These are phyloP conservation scores for Empis stercorea DNA, from an alignment of 2,888 invertebrate genomes.

Conservation along the genomic window DNA sequence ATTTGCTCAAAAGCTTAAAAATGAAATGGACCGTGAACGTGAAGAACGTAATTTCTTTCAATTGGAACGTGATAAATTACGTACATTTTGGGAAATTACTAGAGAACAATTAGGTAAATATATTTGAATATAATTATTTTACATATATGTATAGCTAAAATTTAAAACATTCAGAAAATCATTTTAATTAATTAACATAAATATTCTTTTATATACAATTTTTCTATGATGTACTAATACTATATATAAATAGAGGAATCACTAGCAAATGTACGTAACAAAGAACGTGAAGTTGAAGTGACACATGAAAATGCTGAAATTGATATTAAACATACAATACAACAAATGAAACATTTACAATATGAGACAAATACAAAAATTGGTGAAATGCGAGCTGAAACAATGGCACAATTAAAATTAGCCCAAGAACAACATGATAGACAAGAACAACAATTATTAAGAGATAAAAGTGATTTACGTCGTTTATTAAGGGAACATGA, in stretches of 20 bases:
- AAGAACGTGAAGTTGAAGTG: conserved; percentile 80
- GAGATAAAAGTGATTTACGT: conserved; percentile 40
- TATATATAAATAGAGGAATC: conserved; percentile 31
- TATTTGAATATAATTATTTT: too few relatives aligned
- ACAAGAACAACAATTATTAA: conserved; percentile 63
- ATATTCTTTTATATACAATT: background rate
- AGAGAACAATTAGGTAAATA: conserved; percentile 72
- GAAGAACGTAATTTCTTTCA: conserved; percentile 95
- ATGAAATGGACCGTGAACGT: conserved; percentile 84
- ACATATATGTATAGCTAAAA: too few relatives aligned
- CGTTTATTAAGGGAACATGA: conserved; percentile 41
- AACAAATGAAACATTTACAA: conserved; percentile 84
- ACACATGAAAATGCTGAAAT: conserved; percentile 75
- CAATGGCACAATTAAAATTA: conserved; percentile 64
- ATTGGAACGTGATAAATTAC: conserved; percentile 83
- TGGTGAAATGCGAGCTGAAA: conserved; percentile 73
- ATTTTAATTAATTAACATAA: too few relatives aligned
- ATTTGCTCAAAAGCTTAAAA: conserved; percentile 71
- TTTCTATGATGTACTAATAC: background rate
- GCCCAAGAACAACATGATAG: conserved; percentile 70
- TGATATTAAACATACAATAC: conserved; percentile 77
- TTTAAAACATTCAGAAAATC: too few relatives aligned
- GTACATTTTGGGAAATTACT: conserved; percentile 93
- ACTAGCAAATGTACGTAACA: conserved; percentile 44
- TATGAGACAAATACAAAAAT: conserved; percentile 81